Evolutionary conservation across 2,797 vertebrate species (phyloP).

Genomic region (Channallabes apus): DNA sequence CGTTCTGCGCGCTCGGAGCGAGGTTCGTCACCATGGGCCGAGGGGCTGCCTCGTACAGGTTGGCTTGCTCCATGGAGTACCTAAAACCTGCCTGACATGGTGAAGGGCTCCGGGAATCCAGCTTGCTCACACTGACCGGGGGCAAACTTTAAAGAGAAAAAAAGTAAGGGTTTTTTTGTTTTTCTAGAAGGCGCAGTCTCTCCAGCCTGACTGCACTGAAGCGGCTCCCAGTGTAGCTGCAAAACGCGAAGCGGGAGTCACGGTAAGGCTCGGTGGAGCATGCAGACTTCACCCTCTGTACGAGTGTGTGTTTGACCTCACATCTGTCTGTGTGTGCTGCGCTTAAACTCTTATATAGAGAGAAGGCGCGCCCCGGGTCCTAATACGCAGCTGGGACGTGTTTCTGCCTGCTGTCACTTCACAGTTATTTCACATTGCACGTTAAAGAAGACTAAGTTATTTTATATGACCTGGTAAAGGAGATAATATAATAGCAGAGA

Average conservation of each 20-base stretch:
- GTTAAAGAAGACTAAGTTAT: neutral
- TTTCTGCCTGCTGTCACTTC: neutral
- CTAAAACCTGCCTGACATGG: conserved; percentile 88
- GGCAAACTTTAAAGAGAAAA: neutral
- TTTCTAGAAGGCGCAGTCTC: neutral
- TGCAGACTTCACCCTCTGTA: conserved; percentile 7
- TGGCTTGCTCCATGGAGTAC: conserved; percentile 91
- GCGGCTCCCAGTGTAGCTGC: conserved; percentile 2
- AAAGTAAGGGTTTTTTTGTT: neutral
- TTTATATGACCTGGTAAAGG: neutral
- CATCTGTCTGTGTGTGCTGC: conserved; percentile 55
- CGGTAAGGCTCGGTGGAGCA: neutral
- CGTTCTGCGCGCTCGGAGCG: conserved; percentile 67
- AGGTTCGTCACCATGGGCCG: conserved; percentile 85
- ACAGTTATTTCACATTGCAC: neutral
- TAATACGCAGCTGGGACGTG: conserved; percentile 35
- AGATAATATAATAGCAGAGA: neutral
- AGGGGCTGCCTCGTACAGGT: conserved; percentile 94
- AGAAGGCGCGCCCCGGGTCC: conserved; percentile 48
- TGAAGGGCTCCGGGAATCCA: conserved; percentile 88
- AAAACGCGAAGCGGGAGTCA: conserved; percentile 26
- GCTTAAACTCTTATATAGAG: conserved; percentile 46
- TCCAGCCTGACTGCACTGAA: neutral
- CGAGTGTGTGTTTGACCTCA: conserved; percentile 43
- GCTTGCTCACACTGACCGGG: conserved; percentile 65